Base-by-base conservation (phyloP, 2,113 vertebrate genomes). In the Formicarius rufipectus region DNA sequence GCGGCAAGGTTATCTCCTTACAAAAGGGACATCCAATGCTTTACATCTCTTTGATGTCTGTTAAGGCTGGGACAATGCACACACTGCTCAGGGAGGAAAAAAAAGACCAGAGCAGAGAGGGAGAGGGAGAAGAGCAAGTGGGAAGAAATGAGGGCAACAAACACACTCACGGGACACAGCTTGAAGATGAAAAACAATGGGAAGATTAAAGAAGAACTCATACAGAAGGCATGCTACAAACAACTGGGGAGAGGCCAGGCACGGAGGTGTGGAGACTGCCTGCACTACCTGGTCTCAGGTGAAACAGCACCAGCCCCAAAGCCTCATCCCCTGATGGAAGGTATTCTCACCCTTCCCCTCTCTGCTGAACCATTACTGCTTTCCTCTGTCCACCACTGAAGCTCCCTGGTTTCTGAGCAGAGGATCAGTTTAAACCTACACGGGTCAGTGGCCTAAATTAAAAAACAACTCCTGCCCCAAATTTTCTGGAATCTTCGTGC, bases 1-100 rank as follows among this genome's bases (percentile, higher is more conserved):
- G 21, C 3, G 7, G 75, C 76, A 59, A 91, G 90, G 85, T 93
- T 91, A 94, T 90, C 52, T 1, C 7, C 8, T 71, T 45, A 58
- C 83, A 84, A 80, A 90, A 77, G 71, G 88, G 88, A 89, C 90
- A 86, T 60, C 73, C 28, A 4, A 42, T 17, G 68, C 92, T 67
- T 56, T 56, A 25, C 88, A 78, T 20, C 52, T 52, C 90, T 90
- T 80, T 94, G 90, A 90, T 96, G 95, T 60, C 80, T 69, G 76
- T 59, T 45, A 30, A 66, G 86, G 71, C 25, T 86, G 90, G 80
- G 89, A 87, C 87, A 92, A 75, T 24, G 68, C 7, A 17, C 49
- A 12, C 56, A 60, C 12, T 7, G 44, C 69, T 74, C 21, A 74
- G 45, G 73, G 80, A 84, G 56, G 53, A 30, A 44, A 64, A 83